These are phyloP conservation scores for Melanotaenia pygmaea DNA, from an alignment of 2,797 vertebrate species.

Conservation along the genomic window DNA sequence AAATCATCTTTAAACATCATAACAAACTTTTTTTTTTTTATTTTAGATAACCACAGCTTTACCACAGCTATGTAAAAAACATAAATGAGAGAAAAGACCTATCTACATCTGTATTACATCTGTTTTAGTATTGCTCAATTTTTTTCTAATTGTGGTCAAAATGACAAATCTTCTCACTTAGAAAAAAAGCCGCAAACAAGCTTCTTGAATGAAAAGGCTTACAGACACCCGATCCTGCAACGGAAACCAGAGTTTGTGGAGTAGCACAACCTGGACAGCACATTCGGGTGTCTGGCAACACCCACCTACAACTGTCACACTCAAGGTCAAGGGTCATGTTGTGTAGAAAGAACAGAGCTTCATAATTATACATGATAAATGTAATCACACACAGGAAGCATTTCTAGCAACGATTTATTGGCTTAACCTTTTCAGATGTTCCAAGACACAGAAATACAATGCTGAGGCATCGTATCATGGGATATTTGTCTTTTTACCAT, in stretches of 20 bases:
- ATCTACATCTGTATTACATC: not conserved
- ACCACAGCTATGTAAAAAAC: not conserved
- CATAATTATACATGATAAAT: slow-evolving; percentile 82
- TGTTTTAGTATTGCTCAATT: slow-evolving; percentile 1
- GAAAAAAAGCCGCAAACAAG: not conserved
- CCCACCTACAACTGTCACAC: slow-evolving; percentile 69
- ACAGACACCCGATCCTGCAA: slow-evolving; percentile 26
- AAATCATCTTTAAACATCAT: not conserved
- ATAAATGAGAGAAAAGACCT: not conserved
- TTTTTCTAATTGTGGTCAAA: slow-evolving; percentile 2
- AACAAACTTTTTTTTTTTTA: not conserved
- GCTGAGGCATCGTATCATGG: slow-evolving; percentile 5
- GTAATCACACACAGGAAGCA: slow-evolving; percentile 77
- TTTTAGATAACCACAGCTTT: not conserved
- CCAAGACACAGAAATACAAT: slow-evolving; percentile 29
- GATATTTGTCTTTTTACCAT: slow-evolving; percentile 4
- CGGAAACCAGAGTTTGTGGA: slow-evolving; percentile 54
- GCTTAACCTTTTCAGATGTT: slow-evolving; percentile 78
- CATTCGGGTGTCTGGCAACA: slow-evolving; percentile 68
- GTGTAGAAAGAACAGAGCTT: slow-evolving; percentile 76
- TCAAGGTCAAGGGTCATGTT: slow-evolving; percentile 70
- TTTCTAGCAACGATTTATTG: slow-evolving; percentile 69
- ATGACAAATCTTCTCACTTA: slow-evolving; percentile 1
- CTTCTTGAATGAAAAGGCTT: slow-evolving; percentile 28
- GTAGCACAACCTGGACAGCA: slow-evolving; percentile 52